Percentiles rank a stretch among this genome's conserved stretches.
phyloP scores from a whole-genome alignment of 2,797 vertebrate species.

The Atherinosoma microstoma region DNA sequence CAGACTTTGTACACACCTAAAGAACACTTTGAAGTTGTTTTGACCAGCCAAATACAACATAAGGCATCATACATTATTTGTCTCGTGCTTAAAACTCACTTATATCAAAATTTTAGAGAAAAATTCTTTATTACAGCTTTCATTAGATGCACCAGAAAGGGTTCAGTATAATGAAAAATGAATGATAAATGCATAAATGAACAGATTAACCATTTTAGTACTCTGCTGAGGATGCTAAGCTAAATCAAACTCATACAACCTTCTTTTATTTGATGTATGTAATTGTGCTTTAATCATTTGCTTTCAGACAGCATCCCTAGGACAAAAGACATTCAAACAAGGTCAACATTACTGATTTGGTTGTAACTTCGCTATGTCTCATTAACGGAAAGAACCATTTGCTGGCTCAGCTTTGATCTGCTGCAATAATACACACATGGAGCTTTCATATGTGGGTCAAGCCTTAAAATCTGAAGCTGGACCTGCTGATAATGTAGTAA shows the following conservation, averaged over 20 bases:
- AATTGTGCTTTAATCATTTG: background rate
- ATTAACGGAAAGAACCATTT: background rate
- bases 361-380: background rate
- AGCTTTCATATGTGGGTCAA: conserved; percentile 11
- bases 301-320: background rate
- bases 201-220: background rate
- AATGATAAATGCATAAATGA: background rate
- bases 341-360: background rate
- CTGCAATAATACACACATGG: background rate
- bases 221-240: background rate
- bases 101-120: background rate
- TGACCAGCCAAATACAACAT: background rate
- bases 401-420: conserved; percentile 12
- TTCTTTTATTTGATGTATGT: background rate
- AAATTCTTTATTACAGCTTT: background rate
- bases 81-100: background rate
- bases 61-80: background rate
- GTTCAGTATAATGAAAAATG: background rate
- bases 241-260: background rate
- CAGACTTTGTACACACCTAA: background rate
- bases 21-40: background rate
- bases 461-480: background rate
- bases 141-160: background rate
- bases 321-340: conserved; percentile 11
- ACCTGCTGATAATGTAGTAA: too few relatives aligned